Conservation (phyloP, 2,888 invertebrate species). For the Cephonodes hylas region DNA sequence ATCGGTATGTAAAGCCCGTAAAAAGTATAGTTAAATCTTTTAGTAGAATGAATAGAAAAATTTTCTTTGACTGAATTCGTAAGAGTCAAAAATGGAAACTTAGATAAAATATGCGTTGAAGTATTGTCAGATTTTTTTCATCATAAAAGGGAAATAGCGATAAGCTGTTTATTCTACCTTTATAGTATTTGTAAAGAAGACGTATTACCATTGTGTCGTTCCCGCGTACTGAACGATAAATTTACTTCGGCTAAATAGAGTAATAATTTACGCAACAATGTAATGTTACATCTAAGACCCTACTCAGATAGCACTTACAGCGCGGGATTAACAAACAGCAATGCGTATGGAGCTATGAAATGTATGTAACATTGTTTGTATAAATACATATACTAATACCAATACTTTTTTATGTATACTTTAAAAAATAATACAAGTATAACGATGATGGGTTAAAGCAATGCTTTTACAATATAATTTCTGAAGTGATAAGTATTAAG, state of each 20-base stretch:
- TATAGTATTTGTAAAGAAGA: conserved; percentile 1
- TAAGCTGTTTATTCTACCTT: background rate
- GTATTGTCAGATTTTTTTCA: background rate
- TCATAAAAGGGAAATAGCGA: background rate
- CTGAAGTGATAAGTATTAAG: too few species aligned
- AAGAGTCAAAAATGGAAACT: too few species aligned
- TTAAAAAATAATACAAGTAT: too few species aligned
- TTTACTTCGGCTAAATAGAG: conserved; percentile 9
- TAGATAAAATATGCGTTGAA: too few species aligned
- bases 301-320: background rate
- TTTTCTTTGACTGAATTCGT: too few species aligned
- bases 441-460: too few species aligned
- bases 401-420: too few species aligned
- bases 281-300: background rate
- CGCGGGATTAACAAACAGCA: background rate
- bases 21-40: too few species aligned
- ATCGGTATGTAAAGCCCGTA: too few species aligned
- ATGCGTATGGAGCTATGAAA: background rate
- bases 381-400: too few species aligned
- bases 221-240: conserved; percentile 14
- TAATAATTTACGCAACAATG: conserved; percentile 16
- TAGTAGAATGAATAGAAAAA: too few species aligned
- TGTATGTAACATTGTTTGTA: background rate
- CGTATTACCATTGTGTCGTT: conserved; percentile 5
- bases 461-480: too few species aligned